phyloP scores from a whole-genome alignment of 2,797 vertebrate genomes.

The Pygocentrus nattereri region DNA sequence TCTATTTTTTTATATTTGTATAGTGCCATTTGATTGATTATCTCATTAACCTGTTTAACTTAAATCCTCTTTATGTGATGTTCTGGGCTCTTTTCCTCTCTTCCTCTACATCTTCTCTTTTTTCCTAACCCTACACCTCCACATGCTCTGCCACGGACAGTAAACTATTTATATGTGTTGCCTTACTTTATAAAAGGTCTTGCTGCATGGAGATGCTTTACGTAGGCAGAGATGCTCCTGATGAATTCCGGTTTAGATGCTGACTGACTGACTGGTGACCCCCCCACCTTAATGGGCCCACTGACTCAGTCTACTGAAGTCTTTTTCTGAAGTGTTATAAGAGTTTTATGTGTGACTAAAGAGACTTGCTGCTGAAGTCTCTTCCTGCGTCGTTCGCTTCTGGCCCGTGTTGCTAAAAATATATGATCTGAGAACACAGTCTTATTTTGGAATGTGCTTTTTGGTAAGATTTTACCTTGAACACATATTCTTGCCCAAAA shows the following conservation, averaged over 20 bases:
- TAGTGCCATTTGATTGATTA: too few species aligned
- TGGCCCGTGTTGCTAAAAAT: slow-evolving; percentile 8
- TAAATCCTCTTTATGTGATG: background rate
- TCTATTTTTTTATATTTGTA: too few species aligned
- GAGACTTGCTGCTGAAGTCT: background rate
- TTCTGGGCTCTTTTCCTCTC: background rate
- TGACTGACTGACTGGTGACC: background rate
- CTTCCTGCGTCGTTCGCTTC: background rate
- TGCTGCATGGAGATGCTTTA: background rate
- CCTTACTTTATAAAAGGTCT: background rate
- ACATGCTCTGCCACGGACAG: background rate
- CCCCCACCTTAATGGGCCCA: background rate
- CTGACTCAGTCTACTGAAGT: background rate
- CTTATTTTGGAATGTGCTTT: background rate
- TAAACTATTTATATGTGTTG: background rate
- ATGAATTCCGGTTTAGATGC: background rate
- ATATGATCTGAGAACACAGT: background rate
- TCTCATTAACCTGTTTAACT: background rate
- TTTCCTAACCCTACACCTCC: background rate
- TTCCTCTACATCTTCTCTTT: background rate
- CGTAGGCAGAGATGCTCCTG: background rate
- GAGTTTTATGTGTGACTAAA: slow-evolving; percentile 22
- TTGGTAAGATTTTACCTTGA: background rate
- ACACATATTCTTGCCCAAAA: background rate
- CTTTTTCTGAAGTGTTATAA: slow-evolving; percentile 17